A percentile compares a stretch with the other conserved stretches of the same genome.
Evolutionary conservation across 2,888 invertebrate species (phyloP).

Genomic region (Brachypalpus laphriformis): DNA sequence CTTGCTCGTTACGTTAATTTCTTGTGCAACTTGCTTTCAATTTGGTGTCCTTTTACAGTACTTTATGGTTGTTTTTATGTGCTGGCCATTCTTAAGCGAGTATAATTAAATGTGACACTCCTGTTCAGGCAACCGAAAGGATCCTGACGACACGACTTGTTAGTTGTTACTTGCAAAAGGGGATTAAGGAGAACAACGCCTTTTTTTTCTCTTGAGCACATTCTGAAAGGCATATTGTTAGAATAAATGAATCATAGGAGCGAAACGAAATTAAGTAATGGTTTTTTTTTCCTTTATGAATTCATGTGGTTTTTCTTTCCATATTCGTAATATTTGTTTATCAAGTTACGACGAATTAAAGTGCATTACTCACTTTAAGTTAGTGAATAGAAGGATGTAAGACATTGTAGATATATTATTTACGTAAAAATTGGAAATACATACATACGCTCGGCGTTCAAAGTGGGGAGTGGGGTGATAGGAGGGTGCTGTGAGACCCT

Average conservation of each 20-base stretch:
- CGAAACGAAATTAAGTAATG: neutral
- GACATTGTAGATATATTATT: too few species aligned
- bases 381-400: too few species aligned
- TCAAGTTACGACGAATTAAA: neutral
- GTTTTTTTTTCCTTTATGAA: neutral
- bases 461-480: too few species aligned
- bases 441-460: too few species aligned
- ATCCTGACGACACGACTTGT: constrained; percentile 37
- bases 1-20: constrained; percentile 70
- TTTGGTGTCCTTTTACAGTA: constrained; percentile 66
- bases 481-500: too few species aligned
- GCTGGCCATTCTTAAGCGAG: constrained; percentile 58
- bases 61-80: constrained; percentile 57
- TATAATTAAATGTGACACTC: constrained; percentile 65
- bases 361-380: too few species aligned
- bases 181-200: neutral
- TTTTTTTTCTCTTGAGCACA: neutral
- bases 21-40: constrained; percentile 68
- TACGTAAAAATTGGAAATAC: too few species aligned
- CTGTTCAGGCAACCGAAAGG: constrained; percentile 34
- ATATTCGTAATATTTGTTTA: neutral
- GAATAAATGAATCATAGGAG: neutral
- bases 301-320: neutral
- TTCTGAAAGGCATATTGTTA: neutral
- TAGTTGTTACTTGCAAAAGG: constrained; percentile 1